Conservation (phyloP, 2,113 vertebrate genomes). For the Bos taurus region DNA sequence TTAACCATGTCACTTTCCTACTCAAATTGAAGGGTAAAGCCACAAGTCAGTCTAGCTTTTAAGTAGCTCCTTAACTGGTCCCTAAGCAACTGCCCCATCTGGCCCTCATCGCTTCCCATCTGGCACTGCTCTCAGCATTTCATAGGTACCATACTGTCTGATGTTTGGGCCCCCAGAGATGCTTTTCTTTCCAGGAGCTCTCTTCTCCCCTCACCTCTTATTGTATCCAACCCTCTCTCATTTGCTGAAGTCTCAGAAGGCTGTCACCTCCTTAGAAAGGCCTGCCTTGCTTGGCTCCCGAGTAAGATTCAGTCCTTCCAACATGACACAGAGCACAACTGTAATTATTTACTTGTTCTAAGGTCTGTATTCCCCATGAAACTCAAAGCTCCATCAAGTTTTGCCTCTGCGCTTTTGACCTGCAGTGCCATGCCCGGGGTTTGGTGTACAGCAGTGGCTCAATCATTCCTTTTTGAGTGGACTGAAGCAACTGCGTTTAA, state of each 20-base stretch:
- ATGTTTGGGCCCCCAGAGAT: not conserved
- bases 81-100: not conserved
- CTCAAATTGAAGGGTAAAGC: not conserved
- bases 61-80: not conserved
- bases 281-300: not conserved
- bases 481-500: not conserved
- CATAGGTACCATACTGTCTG: rapidly evolving
- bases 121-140: not conserved
- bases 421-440: not conserved
- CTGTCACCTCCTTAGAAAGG: not conserved
- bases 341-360: not conserved
- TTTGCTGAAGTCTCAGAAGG: not conserved
- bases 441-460: not conserved
- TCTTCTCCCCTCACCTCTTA: not conserved
- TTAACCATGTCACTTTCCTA: not conserved
- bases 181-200: not conserved
- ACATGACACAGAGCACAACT: not conserved
- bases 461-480: not conserved
- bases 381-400: not conserved
- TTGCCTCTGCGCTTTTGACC: not conserved
- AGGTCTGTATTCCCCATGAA: not conserved
- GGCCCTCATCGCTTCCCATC: not conserved
- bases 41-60: not conserved
- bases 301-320: not conserved
- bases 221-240: not conserved